Base-by-base conservation (phyloP, 2,888 invertebrate genomes). In the Dusona sp. region DNA sequence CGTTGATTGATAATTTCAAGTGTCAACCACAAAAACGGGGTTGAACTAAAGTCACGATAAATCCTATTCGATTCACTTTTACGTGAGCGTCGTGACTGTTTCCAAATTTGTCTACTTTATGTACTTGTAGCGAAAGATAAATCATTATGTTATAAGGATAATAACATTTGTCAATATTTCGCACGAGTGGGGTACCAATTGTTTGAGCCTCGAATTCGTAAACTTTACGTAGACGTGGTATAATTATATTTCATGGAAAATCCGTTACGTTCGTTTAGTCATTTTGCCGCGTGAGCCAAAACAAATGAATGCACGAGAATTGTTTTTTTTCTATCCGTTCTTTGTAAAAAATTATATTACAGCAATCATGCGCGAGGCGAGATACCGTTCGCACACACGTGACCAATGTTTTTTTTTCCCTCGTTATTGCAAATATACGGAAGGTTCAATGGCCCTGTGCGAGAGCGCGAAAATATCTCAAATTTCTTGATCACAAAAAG, bases 401-500 rank as follows among this genome's bases (percentile, higher is more conserved):
- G 79, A 79, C 57, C 79, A 22, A 42, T 36, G 11, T 45, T 57
- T 68, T 79, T 79, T 70, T 79, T 67, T 57, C 57, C 61, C 29
- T 70, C 61, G 33, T 72, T 51, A 51, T 61, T 61, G 70, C 64
- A 79, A 70, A 79, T 68, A 79, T 64, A 22, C 45, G 75, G 19
- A 45, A 72, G 22, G 79, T 79, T 79, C 79, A 72, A 79, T 61
- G 79, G 70, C 70, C 79, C 61, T 29, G 67, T 42, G n/a, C 6
- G n/a, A 65, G n/a, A 45, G 64, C 77, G 77, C 77, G 77, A 65
- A 77, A 65, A 48, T 29, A 38, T 48, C 65, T 51, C 19, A 36
- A 33, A 29, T 48, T 51, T 19, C 33, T 19, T 45, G 11, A 57
- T 22, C n/a, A 57, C 3, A 48, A 2, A 16, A 9, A 38, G 9